These are phyloP conservation scores for Eristalis tenax DNA, from an alignment of 2,888 invertebrate genomes.

Conservation along the genomic window DNA sequence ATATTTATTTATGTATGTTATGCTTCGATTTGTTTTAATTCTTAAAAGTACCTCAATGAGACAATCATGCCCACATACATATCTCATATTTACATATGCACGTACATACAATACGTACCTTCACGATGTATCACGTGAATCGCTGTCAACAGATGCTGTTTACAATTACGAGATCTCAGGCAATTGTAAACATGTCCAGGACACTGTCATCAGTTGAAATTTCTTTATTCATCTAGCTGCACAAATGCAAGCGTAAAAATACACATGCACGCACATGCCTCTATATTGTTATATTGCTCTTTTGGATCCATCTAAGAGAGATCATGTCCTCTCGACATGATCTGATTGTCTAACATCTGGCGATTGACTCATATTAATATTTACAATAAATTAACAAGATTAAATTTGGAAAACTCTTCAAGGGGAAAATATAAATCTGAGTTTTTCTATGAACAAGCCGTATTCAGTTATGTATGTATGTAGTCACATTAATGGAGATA, in stretches of 20 bases:
- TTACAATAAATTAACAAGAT: constrained; percentile 46
- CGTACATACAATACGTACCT: background rate
- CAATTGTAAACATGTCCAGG: background rate
- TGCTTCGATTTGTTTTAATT: background rate
- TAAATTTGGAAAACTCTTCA: constrained; percentile 35
- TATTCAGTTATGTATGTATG: constrained; percentile 32
- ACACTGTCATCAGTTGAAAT: background rate
- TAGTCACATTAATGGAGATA: background rate
- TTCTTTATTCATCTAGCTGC: background rate
- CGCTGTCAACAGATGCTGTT: background rate
- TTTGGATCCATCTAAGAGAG: constrained; percentile 28
- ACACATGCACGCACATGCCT: background rate
- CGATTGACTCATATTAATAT: constrained; percentile 62
- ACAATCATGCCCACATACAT: background rate
- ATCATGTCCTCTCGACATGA: constrained; percentile 34
- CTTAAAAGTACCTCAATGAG: background rate
- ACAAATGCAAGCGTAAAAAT: background rate
- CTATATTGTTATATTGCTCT: background rate
- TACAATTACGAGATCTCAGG: background rate
- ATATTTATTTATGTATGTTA: no score
- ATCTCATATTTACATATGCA: background rate
- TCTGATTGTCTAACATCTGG: constrained; percentile 43
- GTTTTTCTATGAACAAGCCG: constrained; percentile 43
- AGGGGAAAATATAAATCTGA: constrained; percentile 7
- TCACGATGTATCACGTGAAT: background rate